Percentiles rank a stretch among this genome's conserved stretches.
Evolutionary conservation across 2,113 vertebrate genomes (phyloP).

Genomic region (Melanocharis versteri): DNA sequence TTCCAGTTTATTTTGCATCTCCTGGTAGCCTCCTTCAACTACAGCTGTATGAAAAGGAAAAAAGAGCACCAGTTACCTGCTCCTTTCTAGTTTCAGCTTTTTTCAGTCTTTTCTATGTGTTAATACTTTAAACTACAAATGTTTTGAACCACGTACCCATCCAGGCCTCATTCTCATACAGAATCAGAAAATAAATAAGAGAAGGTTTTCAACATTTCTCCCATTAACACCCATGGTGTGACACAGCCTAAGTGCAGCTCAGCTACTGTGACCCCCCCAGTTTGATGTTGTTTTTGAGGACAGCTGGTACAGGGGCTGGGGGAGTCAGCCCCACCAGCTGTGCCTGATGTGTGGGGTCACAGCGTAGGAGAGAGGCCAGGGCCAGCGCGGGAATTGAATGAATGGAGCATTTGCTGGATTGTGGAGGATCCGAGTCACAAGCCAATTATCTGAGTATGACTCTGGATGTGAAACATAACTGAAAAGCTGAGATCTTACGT

Average conservation of each 20-base stretch:
- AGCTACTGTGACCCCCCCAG: rapidly evolving
- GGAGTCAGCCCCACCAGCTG: not conserved
- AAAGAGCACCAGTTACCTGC: not conserved
- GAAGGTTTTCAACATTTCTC: not conserved
- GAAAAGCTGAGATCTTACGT: not conserved
- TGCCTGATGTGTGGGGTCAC: not conserved
- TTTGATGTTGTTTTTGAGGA: not conserved
- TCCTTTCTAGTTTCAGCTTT: not conserved
- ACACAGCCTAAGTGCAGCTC: not conserved
- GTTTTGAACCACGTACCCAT: not conserved
- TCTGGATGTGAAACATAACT: not conserved
- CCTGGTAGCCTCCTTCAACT: not conserved
- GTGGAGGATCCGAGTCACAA: not conserved
- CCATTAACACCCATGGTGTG: not conserved
- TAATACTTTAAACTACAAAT: not conserved
- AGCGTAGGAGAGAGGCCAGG: not conserved
- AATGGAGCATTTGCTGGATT: not conserved
- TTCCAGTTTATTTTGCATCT: not conserved
- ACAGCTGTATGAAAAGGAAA: not conserved
- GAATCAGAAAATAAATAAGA: not conserved
- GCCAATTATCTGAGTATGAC: not conserved
- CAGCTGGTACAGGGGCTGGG: not conserved
- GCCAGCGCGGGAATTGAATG: not conserved
- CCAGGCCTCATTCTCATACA: not conserved
- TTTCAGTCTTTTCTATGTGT: not conserved